A percentile compares a stretch with the other conserved stretches of the same genome.
Evolutionary conservation across 2,797 vertebrate genomes (phyloP).

Genomic region (Simalia tracyae): DNA sequence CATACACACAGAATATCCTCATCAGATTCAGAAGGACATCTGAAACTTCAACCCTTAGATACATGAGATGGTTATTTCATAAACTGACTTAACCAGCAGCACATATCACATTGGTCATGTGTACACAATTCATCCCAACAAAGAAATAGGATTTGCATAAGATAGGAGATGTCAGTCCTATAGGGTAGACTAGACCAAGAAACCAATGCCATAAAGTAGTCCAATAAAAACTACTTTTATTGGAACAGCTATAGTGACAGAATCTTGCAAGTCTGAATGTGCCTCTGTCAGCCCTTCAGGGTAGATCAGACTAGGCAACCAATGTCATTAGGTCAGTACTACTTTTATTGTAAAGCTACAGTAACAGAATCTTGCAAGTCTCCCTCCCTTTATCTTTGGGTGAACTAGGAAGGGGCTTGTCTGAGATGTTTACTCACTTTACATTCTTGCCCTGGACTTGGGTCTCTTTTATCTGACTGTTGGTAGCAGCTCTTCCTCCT

Average conservation of each 20-base stretch:
- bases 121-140: background rate
- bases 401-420: background rate
- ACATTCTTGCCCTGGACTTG: background rate
- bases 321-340: background rate
- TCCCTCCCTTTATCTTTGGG: background rate
- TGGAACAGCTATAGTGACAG: background rate
- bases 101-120: background rate
- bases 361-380: background rate
- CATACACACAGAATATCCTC: background rate
- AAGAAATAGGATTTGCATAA: background rate
- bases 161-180: background rate
- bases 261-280: background rate
- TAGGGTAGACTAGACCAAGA: background rate
- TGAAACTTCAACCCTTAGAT: background rate
- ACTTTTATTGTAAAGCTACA: background rate
- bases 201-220: background rate
- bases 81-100: background rate
- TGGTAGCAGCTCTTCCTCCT: background rate
- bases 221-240: background rate
- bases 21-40: background rate
- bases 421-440: background rate
- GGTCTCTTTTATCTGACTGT: background rate
- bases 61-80: background rate
- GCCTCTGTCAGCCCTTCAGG: background rate
- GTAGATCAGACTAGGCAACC: background rate